Percentiles rank a stretch among this genome's conserved stretches.
phyloP scores from a whole-genome alignment of 2,888 invertebrate genomes.

The Drosophila mimetica region DNA sequence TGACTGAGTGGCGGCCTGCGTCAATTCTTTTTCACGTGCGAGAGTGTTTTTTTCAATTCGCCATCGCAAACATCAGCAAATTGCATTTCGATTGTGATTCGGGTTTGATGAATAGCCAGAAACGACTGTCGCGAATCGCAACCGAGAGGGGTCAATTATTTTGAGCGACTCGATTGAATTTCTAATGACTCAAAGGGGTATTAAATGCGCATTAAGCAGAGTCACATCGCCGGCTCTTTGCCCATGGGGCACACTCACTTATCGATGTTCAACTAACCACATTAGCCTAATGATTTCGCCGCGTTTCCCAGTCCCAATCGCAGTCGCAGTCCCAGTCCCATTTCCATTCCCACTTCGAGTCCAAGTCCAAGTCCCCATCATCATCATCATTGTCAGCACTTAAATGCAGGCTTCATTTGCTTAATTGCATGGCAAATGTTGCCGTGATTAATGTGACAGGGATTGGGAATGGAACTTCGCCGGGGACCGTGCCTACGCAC shows the following conservation, averaged over 20 bases:
- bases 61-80: slow-evolving; percentile 51
- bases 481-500: slow-evolving; percentile 51
- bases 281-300: slow-evolving; percentile 74
- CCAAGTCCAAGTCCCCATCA: slow-evolving; percentile 32
- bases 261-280: slow-evolving; percentile 61
- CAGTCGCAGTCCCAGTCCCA: slow-evolving; percentile 8
- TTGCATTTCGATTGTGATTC: slow-evolving; percentile 63
- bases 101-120: slow-evolving; percentile 53
- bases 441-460: slow-evolving; percentile 68
- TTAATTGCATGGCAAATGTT: slow-evolving; percentile 75
- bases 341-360: slow-evolving; percentile 17
- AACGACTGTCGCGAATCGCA: slow-evolving; percentile 31
- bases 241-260: slow-evolving; percentile 58
- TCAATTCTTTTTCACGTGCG: slow-evolving; percentile 24
- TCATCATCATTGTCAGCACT: slow-evolving; percentile 67
- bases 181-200: slow-evolving; percentile 47
- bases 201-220: slow-evolving; percentile 65
- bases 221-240: slow-evolving; percentile 41
- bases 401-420: slow-evolving; percentile 77
- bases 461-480: slow-evolving; percentile 41
- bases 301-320: slow-evolving; percentile 40
- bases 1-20: slow-evolving; percentile 62
- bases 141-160: slow-evolving; percentile 27
- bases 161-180: slow-evolving; percentile 52
- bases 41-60: slow-evolving; percentile 49